phyloP scores from a whole-genome alignment of 1,140 invertebrate species.

The Drosophila subpulchrella region DNA sequence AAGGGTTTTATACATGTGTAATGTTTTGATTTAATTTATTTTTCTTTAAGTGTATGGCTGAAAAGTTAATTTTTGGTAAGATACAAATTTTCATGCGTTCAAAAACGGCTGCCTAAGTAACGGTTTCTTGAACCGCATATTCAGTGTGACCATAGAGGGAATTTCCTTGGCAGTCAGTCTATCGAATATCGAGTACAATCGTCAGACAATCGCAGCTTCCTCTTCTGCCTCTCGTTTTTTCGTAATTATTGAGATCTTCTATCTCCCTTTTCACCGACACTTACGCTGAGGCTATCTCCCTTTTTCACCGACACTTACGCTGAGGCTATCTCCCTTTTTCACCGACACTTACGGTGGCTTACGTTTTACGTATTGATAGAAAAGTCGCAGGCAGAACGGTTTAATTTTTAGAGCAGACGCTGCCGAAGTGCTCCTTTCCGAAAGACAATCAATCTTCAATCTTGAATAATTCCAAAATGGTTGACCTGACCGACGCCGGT shows the following conservation, averaged over 20 bases:
- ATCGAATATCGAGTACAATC: background rate
- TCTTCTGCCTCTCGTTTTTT: conserved; percentile 24
- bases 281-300: too few relatives aligned
- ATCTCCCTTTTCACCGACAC: too few relatives aligned
- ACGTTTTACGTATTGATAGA: conserved; percentile 22
- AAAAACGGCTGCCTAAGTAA: too few relatives aligned
- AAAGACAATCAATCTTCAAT: conserved; percentile 29
- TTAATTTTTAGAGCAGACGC: conserved; percentile 11
- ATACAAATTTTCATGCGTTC: too few relatives aligned
- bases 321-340: too few relatives aligned
- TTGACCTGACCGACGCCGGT: conserved; percentile 85
- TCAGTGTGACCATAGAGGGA: background rate
- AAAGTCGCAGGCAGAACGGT: conserved; percentile 36
- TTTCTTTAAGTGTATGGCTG: too few relatives aligned
- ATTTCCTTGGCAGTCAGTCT: background rate
- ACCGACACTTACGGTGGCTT: too few relatives aligned
- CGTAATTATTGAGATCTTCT: conserved; percentile 50
- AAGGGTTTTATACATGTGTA: too few relatives aligned
- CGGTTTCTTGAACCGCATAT: too few relatives aligned
- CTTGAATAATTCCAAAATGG: conserved; percentile 85
- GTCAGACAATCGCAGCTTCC: conserved; percentile 35
- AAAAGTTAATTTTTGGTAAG: too few relatives aligned
- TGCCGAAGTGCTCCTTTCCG: conserved; percentile 16
- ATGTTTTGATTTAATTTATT: too few relatives aligned
- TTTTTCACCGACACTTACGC: too few relatives aligned